phyloP scores from a whole-genome alignment of 2,888 invertebrate genomes.

The Chaitophorus viminalis region DNA sequence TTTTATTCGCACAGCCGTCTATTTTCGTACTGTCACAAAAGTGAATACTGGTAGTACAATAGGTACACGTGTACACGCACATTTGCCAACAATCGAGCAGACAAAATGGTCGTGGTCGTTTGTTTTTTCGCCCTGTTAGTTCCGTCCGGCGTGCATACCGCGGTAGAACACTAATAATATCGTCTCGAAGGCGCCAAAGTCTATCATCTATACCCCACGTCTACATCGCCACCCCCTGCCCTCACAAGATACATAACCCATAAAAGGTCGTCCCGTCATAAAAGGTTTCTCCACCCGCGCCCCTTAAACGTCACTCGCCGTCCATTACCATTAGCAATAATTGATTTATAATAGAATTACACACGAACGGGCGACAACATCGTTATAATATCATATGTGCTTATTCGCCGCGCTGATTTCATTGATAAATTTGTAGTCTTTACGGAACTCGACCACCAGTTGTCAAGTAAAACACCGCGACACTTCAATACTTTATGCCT shows the following conservation, averaged over 20 bases:
- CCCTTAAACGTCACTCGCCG: not conserved
- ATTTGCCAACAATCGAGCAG: not conserved
- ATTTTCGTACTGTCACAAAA: not conserved
- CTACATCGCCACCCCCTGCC: too few relatives aligned
- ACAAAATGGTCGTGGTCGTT: not conserved
- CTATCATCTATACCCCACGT: not conserved
- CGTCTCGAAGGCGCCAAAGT: not conserved
- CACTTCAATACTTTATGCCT: too few relatives aligned
- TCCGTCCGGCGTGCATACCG: not conserved
- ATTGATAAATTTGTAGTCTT: not conserved
- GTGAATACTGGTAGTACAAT: not conserved
- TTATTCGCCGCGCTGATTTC: not conserved
- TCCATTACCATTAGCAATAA: not conserved
- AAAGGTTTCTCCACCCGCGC: not conserved
- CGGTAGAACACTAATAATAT: not conserved
- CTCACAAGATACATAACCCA: not conserved
- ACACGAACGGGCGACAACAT: not conserved
- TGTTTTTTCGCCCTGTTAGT: not conserved
- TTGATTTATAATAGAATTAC: not conserved
- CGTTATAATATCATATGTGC: not conserved
- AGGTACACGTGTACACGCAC: not conserved
- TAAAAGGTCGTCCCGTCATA: not conserved
- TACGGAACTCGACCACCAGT: not conserved
- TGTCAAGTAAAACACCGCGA: not conserved
- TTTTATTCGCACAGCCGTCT: not conserved